A percentile compares a stretch with the other conserved stretches of the same genome.
Evolutionary conservation across 2,797 vertebrate genomes (phyloP).

Genomic region (Mionectes olivaceus): DNA sequence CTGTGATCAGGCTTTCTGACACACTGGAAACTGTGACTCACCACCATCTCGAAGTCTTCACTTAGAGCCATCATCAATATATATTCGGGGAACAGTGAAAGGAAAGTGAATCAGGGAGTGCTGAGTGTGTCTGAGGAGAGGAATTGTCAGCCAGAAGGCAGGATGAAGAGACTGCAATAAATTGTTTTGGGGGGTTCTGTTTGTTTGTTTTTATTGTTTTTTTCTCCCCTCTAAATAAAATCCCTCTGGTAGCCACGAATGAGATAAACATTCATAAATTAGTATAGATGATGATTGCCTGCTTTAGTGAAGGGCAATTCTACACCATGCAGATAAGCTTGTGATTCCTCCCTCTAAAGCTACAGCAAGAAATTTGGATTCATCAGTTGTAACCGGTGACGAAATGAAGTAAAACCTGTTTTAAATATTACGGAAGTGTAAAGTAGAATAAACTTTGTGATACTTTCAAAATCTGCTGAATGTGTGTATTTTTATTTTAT

Average conservation of each 20-base stretch:
- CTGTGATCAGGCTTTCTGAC: not conserved
- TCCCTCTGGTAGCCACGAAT: not conserved
- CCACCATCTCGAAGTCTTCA: not conserved
- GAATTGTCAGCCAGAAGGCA: not conserved
- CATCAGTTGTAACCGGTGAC: not conserved
- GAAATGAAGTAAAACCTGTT: conserved; percentile 1
- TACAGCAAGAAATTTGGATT: not conserved
- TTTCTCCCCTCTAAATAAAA: not conserved
- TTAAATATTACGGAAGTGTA: not conserved
- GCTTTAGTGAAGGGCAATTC: not conserved
- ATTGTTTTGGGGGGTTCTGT: not conserved
- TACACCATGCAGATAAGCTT: not conserved
- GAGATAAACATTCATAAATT: conserved; percentile 45
- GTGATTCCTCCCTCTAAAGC: not conserved
- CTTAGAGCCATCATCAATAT: not conserved
- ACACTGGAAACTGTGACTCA: not conserved
- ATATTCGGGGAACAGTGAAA: not conserved
- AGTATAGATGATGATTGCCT: not conserved
- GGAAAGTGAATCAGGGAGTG: not conserved
- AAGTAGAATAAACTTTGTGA: not conserved
- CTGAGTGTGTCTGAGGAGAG: not conserved
- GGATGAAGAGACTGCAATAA: not conserved
- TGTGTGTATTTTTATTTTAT: not conserved
- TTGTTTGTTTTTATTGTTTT: not conserved
- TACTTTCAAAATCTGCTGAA: not conserved